Evolutionary conservation across 2,888 invertebrate species (phyloP), one percentile per base, ranked within the genome.

Genomic region (Drosophila setosimentum): DNA sequence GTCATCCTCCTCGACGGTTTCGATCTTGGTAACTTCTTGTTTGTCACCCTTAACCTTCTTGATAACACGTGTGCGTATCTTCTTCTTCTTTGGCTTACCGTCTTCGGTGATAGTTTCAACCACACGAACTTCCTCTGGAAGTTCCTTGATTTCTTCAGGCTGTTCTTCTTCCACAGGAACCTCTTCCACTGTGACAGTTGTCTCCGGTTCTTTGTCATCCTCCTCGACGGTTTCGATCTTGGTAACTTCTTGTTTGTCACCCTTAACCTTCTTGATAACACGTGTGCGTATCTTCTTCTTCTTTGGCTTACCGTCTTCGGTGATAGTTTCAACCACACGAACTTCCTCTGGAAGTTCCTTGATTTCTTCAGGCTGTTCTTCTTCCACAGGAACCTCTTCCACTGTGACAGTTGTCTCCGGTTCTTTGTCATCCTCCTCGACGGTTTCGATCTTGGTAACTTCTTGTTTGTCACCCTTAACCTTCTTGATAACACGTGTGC

Each of bases 141-240:
- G 67, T 30, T 78, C 78, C 10, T 11, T 48, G 3, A 78, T 16
- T 27, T 78, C 59, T 35, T 71, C 67, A 11, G 73, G 64, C 2
- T 50, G 53, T 21, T 76, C 73, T 2, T 76, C 73, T 4, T 78
- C 76, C 1, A 78, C 21, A 3, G 76, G 68, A 37, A 63, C 18
- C 24, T 78, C 76, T 13, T 78, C 73, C 0, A 78, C 77, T 2
- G 76, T 76, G 5, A 78, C 77, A 29, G 77, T 78, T 1, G 71
- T 76, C 21, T 78, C 73, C 13, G 78, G 77, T 29, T 58, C 32
- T 18, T 78, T 78, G 27, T 76, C 73, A 58, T 78, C 77, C 10
- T 78, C 78, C 42, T 78, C 78, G 13, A 78, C 71, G 1, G 78
- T 78, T 48, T 78, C 77, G 11, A 78, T 78, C 63, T 76, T 78